Conservation (phyloP, 2,797 vertebrate species). For the Kryptopterus vitreolus region DNA sequence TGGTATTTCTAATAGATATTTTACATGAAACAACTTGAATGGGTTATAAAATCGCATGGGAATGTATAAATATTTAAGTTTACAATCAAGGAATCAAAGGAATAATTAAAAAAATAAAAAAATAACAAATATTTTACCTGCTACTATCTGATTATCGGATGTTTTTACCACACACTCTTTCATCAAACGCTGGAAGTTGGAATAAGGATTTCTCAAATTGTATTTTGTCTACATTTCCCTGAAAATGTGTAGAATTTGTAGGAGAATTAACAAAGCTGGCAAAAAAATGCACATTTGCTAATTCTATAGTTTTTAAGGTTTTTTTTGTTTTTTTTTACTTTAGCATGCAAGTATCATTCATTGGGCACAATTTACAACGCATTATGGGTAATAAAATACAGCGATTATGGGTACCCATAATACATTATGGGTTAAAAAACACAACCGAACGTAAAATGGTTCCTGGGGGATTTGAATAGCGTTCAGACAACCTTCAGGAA, state of each 20-base stretch:
- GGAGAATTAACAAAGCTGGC: neutral
- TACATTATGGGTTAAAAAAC: too few species aligned
- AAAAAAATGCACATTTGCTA: neutral
- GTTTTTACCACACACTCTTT: too few species aligned
- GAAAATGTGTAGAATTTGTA: neutral
- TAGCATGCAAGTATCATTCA: neutral
- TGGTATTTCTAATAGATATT: neutral
- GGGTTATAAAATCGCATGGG: neutral
- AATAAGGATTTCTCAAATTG: neutral
- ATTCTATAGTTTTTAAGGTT: too few species aligned
- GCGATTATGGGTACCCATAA: too few species aligned
- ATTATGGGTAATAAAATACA: neutral
- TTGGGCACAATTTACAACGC: neutral
- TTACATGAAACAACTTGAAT: neutral
- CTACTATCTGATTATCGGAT: too few species aligned
- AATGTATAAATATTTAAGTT: neutral
- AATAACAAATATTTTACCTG: too few species aligned
- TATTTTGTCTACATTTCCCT: neutral
- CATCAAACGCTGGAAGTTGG: neutral
- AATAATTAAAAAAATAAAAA: neutral
- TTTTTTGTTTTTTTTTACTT: neutral
- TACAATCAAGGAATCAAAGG: neutral
- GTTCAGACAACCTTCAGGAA: too few species aligned
- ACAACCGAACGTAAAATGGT: too few species aligned
- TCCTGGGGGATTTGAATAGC: too few species aligned